A percentile compares a stretch with the other conserved stretches of the same genome.
These are phyloP conservation scores for Ictalurus furcatus DNA, from an alignment of 2,113 vertebrate genomes.

Conservation along the genomic window DNA sequence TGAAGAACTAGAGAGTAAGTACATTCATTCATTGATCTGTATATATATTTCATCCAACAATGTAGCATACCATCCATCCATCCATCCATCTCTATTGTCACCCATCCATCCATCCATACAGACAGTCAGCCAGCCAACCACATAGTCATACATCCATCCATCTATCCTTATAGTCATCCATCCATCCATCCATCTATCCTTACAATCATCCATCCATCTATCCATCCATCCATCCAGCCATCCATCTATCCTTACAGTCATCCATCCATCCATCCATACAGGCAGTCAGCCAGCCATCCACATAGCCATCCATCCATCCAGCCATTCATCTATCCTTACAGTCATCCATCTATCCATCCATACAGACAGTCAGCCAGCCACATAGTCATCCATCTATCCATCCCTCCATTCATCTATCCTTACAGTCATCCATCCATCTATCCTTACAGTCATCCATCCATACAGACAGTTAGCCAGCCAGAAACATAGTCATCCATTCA, in stretches of 20 bases:
- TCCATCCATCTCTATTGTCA: not conserved
- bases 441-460: no score
- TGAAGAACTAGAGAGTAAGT: slow-evolving; percentile 94
- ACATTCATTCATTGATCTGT: not conserved
- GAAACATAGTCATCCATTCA: no score
- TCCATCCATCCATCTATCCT: not conserved
- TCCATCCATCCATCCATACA: not conserved
- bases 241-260: not conserved
- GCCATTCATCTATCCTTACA: not conserved
- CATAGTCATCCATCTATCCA: not conserved
- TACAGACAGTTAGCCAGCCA: no score
- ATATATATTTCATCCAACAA: not conserved
- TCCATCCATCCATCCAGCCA: not conserved
- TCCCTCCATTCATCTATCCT: no score
- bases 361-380: no score
- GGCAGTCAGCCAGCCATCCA: not conserved
- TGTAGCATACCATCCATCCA: not conserved
- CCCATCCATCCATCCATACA: not conserved
- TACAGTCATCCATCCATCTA: no score
- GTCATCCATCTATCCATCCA: not conserved
- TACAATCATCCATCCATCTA: not conserved
- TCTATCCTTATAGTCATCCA: not conserved
- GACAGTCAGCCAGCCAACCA: not conserved
- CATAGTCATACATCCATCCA: not conserved
- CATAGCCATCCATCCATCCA: not conserved